Evolutionary conservation across 1,140 invertebrate species (phyloP).

Genomic region (Acyrthosiphon pisum): DNA sequence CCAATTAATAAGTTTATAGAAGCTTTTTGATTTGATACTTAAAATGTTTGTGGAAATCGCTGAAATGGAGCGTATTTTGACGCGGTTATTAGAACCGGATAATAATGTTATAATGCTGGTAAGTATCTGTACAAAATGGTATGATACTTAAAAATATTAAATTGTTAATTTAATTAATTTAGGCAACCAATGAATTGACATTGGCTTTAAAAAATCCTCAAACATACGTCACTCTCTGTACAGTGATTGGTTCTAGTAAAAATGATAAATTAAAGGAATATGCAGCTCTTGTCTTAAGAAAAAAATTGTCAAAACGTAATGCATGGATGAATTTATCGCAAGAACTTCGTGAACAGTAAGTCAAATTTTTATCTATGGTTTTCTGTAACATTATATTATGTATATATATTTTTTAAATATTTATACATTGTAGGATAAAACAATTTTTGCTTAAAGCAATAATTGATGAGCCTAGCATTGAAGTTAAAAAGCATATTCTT

Average conservation of each 20-base stretch:
- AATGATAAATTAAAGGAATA: slow-evolving; percentile 37
- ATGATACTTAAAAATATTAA: neutral
- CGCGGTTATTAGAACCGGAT: slow-evolving; percentile 8
- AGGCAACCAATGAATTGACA: slow-evolving; percentile 44
- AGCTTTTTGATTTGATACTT: neutral
- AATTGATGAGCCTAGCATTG: slow-evolving; percentile 32
- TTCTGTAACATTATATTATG: neutral
- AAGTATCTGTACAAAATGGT: neutral
- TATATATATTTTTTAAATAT: neutral
- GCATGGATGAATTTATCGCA: slow-evolving; percentile 32
- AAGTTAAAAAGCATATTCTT: slow-evolving; percentile 53
- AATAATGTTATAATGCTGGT: slow-evolving; percentile 34
- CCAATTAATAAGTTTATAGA: neutral
- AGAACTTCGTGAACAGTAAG: slow-evolving; percentile 41
- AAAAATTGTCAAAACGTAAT: slow-evolving; percentile 31
- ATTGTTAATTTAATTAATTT: neutral
- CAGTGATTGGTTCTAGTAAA: slow-evolving; percentile 20
- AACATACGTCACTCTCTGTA: slow-evolving; percentile 24
- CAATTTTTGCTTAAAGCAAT: slow-evolving; percentile 47
- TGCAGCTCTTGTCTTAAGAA: slow-evolving; percentile 44
- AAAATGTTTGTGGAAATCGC: neutral
- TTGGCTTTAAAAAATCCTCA: slow-evolving; percentile 40
- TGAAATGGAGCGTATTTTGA: slow-evolving; percentile 27
- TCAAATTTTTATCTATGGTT: neutral
- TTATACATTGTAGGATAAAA: slow-evolving; percentile 29